Percentiles rank a stretch among this genome's conserved stretches.
phyloP scores from a whole-genome alignment of 2,113 vertebrate genomes.

The Sporophila hypoxantha region DNA sequence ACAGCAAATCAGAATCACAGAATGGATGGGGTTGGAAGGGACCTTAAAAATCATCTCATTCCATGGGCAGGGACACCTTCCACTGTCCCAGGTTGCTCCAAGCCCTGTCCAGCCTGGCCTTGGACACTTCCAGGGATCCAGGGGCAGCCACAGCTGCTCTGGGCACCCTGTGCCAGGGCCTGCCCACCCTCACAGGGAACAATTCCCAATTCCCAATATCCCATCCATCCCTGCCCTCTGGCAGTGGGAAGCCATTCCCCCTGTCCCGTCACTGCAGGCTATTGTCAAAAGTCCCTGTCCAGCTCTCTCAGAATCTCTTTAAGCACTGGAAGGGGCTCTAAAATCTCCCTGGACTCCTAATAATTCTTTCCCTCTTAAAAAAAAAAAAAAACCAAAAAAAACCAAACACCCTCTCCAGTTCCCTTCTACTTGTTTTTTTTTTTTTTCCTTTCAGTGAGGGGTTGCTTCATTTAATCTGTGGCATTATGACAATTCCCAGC shows the following conservation, averaged over 20 bases:
- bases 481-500: not conserved
- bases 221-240: not conserved
- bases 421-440: not conserved
- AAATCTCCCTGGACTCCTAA: not conserved
- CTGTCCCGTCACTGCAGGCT: too few species aligned
- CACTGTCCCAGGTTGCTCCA: not conserved
- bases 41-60: not conserved
- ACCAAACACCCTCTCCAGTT: not conserved
- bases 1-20: not conserved
- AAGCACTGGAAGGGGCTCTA: not conserved
- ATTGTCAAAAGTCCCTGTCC: not conserved
- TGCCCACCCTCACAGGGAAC: rapidly evolving
- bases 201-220: not conserved
- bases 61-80: not conserved
- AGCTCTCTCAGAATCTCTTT: not conserved
- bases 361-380: not conserved
- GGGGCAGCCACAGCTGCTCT: not conserved
- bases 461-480: not conserved
- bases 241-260: not conserved
- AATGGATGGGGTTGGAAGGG: not conserved
- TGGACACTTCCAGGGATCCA: not conserved
- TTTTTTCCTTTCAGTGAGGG: not conserved
- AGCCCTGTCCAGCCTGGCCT: rapidly evolving
- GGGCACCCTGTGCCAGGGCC: not conserved
- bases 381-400: not conserved